A percentile compares a stretch with the other conserved stretches of the same genome.
Conservation (phyloP, 2,888 invertebrate genomes). For the Tinea trinotella region DNA sequence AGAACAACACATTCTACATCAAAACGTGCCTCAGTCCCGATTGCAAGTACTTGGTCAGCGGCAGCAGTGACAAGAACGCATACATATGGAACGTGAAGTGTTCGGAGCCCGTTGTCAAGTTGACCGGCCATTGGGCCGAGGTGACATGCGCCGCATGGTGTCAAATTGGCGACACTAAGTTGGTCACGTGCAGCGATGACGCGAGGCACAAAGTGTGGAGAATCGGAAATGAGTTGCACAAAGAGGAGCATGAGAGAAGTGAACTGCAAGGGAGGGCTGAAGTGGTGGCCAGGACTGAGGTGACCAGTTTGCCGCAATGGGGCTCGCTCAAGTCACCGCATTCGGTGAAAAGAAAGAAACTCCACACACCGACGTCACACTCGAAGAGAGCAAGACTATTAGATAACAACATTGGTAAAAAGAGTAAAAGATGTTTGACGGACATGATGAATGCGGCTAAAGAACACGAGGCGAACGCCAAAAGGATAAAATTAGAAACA, state of each 20-base stretch:
- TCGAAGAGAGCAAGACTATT: background rate
- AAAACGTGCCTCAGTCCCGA: conserved; percentile 87
- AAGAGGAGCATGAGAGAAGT: no score
- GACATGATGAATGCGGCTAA: conserved; percentile 46
- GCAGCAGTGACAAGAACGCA: conserved; percentile 89
- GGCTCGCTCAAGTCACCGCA: conserved; percentile 31
- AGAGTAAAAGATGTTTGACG: conserved; percentile 53
- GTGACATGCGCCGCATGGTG: conserved; percentile 92
- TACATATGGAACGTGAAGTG: conserved; percentile 86
- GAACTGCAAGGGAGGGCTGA: conserved; percentile 65
- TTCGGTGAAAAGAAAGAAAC: background rate
- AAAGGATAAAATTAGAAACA: conserved; percentile 36
- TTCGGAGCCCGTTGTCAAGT: conserved; percentile 76
- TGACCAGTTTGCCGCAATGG: conserved; percentile 27
- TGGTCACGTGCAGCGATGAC: conserved; percentile 90
- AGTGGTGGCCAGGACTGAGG: conserved; percentile 31
- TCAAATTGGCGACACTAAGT: conserved; percentile 65
- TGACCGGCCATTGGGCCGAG: conserved; percentile 86
- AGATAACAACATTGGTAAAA: conserved; percentile 22
- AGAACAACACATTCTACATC: conserved; percentile 87
- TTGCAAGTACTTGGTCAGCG: conserved; percentile 85
- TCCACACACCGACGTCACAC: background rate
- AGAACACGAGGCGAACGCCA: conserved; percentile 35
- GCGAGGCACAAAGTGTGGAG: conserved; percentile 84
- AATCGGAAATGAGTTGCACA: conserved; percentile 65